Evolutionary conservation across 2,113 vertebrate genomes (phyloP).

Genomic region (Hymenochirus boettgeri): DNA sequence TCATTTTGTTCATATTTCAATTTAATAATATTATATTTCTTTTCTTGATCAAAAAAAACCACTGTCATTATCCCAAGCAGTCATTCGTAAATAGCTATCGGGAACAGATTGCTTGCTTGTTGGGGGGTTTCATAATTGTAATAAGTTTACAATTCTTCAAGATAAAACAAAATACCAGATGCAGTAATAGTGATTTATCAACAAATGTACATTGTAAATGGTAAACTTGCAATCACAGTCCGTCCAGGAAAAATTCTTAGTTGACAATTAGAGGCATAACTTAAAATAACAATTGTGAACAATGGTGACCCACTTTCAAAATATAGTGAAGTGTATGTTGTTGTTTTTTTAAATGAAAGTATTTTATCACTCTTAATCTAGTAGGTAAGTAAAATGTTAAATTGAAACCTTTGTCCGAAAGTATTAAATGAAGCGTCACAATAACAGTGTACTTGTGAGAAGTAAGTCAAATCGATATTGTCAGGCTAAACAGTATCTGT

Average conservation of each 20-base stretch:
- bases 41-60: conserved; percentile 91
- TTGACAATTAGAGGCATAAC: background rate
- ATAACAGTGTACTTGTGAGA: too few relatives aligned
- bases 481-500: too few relatives aligned
- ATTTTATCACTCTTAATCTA: too few relatives aligned
- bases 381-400: too few relatives aligned
- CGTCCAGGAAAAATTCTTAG: conserved; percentile 52
- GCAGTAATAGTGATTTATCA: conserved; percentile 73
- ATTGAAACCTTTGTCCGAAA: too few relatives aligned
- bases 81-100: conserved; percentile 88
- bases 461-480: too few relatives aligned
- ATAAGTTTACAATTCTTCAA: conserved; percentile 77
- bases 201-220: conserved; percentile 54
- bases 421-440: too few relatives aligned
- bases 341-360: too few relatives aligned
- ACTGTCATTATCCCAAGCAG: conserved; percentile 94
- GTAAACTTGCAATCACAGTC: conserved; percentile 52
- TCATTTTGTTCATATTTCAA: conserved; percentile 86
- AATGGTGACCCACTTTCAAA: too few relatives aligned
- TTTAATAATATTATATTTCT: conserved; percentile 99
- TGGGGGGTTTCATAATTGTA: conserved; percentile 93
- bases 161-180: conserved; percentile 57
- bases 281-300: background rate
- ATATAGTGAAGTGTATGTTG: too few relatives aligned
- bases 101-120: conserved; percentile 86